Evolutionary conservation across 2,113 vertebrate species (phyloP), one percentile per base, ranked within the genome.

Genomic region (Corythornis vintsioides): DNA sequence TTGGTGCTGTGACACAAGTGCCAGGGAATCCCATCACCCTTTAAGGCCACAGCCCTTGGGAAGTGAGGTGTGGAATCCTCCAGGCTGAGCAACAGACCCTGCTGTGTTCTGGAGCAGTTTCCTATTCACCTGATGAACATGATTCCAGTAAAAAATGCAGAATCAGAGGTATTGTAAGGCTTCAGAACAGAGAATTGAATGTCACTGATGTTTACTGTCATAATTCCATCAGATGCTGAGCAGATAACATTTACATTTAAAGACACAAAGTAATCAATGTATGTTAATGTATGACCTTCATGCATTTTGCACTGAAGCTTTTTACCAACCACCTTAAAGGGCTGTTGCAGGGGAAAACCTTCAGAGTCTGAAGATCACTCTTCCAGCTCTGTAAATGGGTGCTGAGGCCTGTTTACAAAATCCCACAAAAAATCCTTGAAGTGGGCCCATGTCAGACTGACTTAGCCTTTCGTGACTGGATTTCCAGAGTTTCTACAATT

Each of bases 201-300:
- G 83, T 89, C 86, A 79, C 28, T 88, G 89, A 60, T 15, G 22
- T 79, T 83, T 90, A 64, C 64, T 74, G 64, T 59, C 69, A 75
- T 95, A 93, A 92, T 94, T 88, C 83, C 83, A 83, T 96, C 55
- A 83, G 74, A 92, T 92, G 83, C 80, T 72, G 86, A 95, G 87
- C 92, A 90, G 92, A 71, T 55, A 40, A 61, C 75, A 74, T 83
- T 92, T 94, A 81, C 52, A 75, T 88, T 95, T 88, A 84, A 92
- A 91, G 93, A 93, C 73, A 61, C 35, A 61, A 61, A 80, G 69
- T 72, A 92, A 94, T 94, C 85, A 90, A 86, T 79, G 35, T 63
- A 77, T 70, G 70, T 85, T 96, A 95, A 97, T 91, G 74, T 69
- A 56, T 83, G 87, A 38, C 81, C 72, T 83, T 83, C 60, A 48